Percentiles rank a stretch among this genome's conserved stretches.
phyloP scores from a whole-genome alignment of 2,113 vertebrate species.

The Bothrops jararaca region DNA sequence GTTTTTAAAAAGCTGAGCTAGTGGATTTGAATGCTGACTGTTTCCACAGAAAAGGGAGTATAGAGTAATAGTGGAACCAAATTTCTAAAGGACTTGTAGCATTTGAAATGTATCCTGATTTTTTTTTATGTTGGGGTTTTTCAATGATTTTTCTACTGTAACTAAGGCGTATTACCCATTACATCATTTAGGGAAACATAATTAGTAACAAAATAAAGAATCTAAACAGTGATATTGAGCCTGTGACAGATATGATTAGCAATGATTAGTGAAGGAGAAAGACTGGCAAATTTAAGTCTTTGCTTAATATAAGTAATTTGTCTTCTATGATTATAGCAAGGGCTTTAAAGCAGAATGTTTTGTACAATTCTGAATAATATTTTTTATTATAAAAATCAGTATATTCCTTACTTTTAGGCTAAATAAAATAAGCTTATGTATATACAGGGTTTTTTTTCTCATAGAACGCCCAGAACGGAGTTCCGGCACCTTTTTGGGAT shows the following conservation, averaged over 20 bases:
- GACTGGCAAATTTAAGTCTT: neutral
- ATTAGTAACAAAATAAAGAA: neutral
- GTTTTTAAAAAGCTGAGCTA: neutral
- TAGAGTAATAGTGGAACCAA: neutral
- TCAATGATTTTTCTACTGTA: neutral
- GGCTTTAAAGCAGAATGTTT: neutral
- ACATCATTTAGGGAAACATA: neutral
- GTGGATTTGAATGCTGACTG: accelerated
- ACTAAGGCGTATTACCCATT: neutral
- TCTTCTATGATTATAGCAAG: neutral
- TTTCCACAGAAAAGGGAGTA: neutral
- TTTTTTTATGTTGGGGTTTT: accelerated
- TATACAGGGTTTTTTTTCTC: neutral
- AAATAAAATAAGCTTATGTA: neutral
- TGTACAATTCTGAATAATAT: neutral
- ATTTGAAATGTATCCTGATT: neutral
- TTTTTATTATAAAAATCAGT: neutral
- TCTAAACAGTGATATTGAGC: neutral
- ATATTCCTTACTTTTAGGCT: neutral
- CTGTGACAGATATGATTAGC: neutral
- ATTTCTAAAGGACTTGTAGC: neutral
- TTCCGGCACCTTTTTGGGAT: too few species aligned
- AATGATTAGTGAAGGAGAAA: neutral
- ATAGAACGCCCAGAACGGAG: too few species aligned
- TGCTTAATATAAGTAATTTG: neutral